phyloP scores from a whole-genome alignment of 2,888 invertebrate genomes.

The Orgyia antiqua region DNA sequence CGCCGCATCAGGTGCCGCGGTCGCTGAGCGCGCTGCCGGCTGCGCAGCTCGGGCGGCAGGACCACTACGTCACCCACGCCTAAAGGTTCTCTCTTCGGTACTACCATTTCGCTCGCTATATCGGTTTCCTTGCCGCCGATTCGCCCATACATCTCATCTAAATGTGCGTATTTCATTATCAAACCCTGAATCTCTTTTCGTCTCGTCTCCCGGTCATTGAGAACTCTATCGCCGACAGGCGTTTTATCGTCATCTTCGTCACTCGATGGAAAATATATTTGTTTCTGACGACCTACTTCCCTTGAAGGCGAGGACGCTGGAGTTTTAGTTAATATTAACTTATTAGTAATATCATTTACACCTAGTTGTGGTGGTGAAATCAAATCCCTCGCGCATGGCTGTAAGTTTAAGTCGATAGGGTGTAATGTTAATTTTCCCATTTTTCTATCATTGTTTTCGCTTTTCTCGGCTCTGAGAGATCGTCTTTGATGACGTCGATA shows the following conservation, averaged over 20 bases:
- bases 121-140: constrained; percentile 55
- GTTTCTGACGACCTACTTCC: constrained; percentile 60
- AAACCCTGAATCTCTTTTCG: constrained; percentile 90
- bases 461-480: constrained; percentile 80
- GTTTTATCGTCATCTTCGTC: constrained; percentile 72
- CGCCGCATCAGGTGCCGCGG: constrained; percentile 72
- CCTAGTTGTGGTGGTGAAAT: constrained; percentile 66
- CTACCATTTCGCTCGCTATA: constrained; percentile 35
- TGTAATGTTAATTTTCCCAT: constrained; percentile 68
- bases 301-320: constrained; percentile 58
- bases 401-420: constrained; percentile 74
- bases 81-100: constrained; percentile 45
- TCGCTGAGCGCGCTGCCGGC: constrained; percentile 57
- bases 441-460: constrained; percentile 77
- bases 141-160: constrained; percentile 84
- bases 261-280: constrained; percentile 69
- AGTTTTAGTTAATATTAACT: constrained; percentile 44
- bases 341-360: constrained; percentile 49
- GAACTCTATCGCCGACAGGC: constrained; percentile 74
- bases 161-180: constrained; percentile 88
- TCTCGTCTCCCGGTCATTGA: constrained; percentile 86
- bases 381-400: constrained; percentile 68
- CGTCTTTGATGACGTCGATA: constrained; percentile 74
- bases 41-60: constrained; percentile 66
- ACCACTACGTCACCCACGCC: constrained; percentile 61